Percentiles rank a stretch among this genome's conserved stretches.
phyloP scores from a whole-genome alignment of 2,113 vertebrate species.

The Phoxinus phoxinus region DNA sequence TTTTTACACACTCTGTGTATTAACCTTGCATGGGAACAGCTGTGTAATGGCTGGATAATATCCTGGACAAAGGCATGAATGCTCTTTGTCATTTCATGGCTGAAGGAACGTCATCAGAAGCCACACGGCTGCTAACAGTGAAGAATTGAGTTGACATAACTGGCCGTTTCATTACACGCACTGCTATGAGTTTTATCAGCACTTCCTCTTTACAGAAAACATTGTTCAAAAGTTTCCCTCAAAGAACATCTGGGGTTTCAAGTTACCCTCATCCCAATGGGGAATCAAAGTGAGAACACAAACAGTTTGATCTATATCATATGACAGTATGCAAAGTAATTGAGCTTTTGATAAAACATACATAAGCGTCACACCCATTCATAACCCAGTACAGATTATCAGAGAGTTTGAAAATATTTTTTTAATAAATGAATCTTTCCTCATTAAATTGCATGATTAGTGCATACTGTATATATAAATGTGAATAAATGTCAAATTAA shows the following conservation, averaged over 20 bases:
- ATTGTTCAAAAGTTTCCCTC: background rate
- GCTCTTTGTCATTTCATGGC: conserved; percentile 2
- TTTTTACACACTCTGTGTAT: background rate
- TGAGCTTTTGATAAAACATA: background rate
- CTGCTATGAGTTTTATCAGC: background rate
- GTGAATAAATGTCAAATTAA: no score
- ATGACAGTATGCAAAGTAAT: background rate
- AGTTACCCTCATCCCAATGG: background rate
- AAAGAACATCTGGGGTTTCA: conserved; percentile 26
- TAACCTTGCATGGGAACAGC: conserved; percentile 15
- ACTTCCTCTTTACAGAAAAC: conserved; percentile 24
- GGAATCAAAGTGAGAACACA: background rate
- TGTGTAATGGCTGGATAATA: conserved; percentile 11
- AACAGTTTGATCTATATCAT: background rate
- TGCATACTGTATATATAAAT: no score
- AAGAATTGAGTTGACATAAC: conserved; percentile 16
- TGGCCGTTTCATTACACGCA: background rate
- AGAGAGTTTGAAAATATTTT: no score
- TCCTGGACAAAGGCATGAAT: background rate
- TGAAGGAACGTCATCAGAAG: conserved; percentile 3
- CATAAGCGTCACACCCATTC: background rate
- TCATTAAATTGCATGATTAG: no score
- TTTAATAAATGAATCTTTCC: no score
- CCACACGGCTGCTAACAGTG: background rate
- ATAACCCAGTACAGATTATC: no score